Evolutionary conservation across 2,113 vertebrate species (phyloP), one percentile per base, ranked within the genome.

Genomic region (Carassius auratus): DNA sequence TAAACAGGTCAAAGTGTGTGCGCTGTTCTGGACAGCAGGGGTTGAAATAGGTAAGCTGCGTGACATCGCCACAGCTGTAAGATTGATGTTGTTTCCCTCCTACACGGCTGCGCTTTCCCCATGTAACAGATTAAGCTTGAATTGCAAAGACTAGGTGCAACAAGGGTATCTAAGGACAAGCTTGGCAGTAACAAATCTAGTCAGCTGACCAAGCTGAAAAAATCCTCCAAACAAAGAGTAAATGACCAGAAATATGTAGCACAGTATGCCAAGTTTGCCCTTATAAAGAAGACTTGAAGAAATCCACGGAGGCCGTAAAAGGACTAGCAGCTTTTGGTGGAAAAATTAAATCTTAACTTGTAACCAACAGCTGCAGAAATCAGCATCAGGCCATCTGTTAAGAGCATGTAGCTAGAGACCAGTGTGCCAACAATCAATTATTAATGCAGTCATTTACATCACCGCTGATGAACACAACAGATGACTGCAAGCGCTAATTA

Each of bases 361-460:
- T 45, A 64, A 48, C 36, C 77, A 81, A 62, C 85, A 86, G 84
- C 84, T 85, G 74, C 84, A 78, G 23, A 84, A 81, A 69, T 74
- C 71, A 75, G 77, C 68, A 71, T 42, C 66, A 73, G 48, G 68
- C 85, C 85, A 86, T 86, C 85, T 86, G 78, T 75, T 75, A 71
- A 81, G 61, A 80, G 57, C 85, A 75, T 74, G 68, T 66, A 75
- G 85, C 79, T 81, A 13, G 86, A 82, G 81, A 85, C 85, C 61
- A 82, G 36, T 61, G 71, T 85, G 86, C 86, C 83, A 85, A 36
- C 78, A 85, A 68, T 87, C 61, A 76, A 79, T 87, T 80, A 80
- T 87, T 87, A 84, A 84, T 79, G 77, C 80, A 87, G 80, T 81
- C 76, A 87, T 81, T 84, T 87, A 84, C 83, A 81, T 73, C 13